Percentiles rank a stretch among this genome's conserved stretches.
phyloP scores from a whole-genome alignment of 1,140 invertebrate genomes.

The Drosophila albomicans region DNA sequence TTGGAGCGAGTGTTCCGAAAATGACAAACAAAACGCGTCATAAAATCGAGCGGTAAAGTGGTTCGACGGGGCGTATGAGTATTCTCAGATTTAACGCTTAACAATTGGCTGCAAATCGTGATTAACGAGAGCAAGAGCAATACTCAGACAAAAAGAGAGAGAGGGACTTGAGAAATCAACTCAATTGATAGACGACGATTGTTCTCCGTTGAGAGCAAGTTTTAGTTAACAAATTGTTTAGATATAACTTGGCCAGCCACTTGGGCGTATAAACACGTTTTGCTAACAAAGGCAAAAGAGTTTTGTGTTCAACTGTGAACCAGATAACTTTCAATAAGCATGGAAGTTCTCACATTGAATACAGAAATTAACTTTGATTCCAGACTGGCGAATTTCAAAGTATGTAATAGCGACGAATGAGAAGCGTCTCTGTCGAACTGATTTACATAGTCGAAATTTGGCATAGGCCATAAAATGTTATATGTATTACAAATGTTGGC shows the following conservation, averaged over 20 bases:
- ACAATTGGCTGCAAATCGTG: conserved; percentile 71
- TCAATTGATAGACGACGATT: conserved; percentile 69
- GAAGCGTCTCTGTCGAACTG: not conserved
- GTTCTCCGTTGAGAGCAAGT: conserved; percentile 47
- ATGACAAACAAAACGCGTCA: conserved; percentile 34
- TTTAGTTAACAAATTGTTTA: conserved; percentile 32
- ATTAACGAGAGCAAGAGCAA: conserved; percentile 59
- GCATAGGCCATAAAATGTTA: conserved; percentile 53
- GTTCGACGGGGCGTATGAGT: conserved; percentile 1
- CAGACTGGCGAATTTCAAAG: not conserved
- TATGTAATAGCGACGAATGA: not conserved
- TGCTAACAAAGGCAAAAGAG: conserved; percentile 58
- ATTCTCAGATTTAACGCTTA: conserved; percentile 24
- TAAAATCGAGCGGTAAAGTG: conserved; percentile 26
- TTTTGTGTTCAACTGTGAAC: conserved; percentile 55
- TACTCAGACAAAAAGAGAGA: conserved; percentile 42
- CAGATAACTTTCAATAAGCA: conserved; percentile 29
- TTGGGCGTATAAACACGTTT: conserved; percentile 75
- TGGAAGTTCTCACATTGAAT: conserved; percentile 9
- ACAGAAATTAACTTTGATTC: not conserved
- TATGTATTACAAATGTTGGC: conserved; percentile 68
- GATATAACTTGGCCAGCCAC: conserved; percentile 42
- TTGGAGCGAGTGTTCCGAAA: conserved; percentile 26
- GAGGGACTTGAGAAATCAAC: conserved; percentile 33
- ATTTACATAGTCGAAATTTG: conserved; percentile 53